Percentiles rank a stretch among this genome's conserved stretches.
These are phyloP conservation scores for Agrenia bidenticulata DNA, from an alignment of 2,888 invertebrate genomes.

Conservation along the genomic window DNA sequence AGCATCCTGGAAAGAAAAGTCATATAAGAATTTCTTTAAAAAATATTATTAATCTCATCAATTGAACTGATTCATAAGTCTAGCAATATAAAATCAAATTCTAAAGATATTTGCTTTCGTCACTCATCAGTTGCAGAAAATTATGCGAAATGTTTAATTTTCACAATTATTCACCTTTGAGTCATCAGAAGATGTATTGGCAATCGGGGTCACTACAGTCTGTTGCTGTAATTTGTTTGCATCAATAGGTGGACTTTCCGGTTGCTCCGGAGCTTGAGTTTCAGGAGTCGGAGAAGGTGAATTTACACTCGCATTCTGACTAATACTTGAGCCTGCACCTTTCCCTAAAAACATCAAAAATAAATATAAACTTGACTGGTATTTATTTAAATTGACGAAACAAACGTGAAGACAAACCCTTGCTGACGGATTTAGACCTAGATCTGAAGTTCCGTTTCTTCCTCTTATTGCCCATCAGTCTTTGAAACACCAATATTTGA, in stretches of 20 bases:
- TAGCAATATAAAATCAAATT: too few species aligned
- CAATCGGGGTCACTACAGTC: constrained; percentile 38
- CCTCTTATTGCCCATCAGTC: constrained; percentile 27
- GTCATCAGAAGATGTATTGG: constrained; percentile 42
- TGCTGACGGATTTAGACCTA: constrained; percentile 12
- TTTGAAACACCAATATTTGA: neutral
- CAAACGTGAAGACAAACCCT: neutral
- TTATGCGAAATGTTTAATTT: too few species aligned
- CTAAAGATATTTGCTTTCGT: too few species aligned
- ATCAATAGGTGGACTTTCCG: constrained; percentile 27
- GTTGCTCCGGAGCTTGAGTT: constrained; percentile 16
- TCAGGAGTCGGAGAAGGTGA: constrained; percentile 14
- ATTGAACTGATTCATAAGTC: too few species aligned
- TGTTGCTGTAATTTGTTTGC: constrained; percentile 36
- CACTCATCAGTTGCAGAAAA: too few species aligned
- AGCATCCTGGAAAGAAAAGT: constrained; percentile 37
- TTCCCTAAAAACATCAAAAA: neutral
- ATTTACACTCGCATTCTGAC: constrained; percentile 19
- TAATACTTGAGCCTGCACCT: constrained; percentile 9
- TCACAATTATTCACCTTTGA: constrained; percentile 46
- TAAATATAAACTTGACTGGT: neutral
- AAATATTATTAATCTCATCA: constrained; percentile 7
- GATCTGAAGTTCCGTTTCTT: constrained; percentile 26
- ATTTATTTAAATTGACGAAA: constrained; percentile 8
- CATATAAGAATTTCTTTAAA: neutral